Base-by-base conservation (phyloP, 2,888 invertebrate genomes). In the Diploptera punctata region DNA sequence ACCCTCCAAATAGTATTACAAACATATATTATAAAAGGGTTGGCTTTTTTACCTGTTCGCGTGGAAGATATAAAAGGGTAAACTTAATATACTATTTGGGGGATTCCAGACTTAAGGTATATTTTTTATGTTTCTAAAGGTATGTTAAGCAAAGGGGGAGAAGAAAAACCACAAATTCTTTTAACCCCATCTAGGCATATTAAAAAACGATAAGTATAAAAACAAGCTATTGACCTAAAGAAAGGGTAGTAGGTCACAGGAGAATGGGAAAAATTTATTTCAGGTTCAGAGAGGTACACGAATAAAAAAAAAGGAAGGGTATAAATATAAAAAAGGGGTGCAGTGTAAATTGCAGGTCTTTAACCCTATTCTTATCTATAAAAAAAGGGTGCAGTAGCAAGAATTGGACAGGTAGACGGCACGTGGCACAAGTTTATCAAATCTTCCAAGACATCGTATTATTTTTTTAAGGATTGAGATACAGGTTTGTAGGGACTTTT, bases 1-100 rank as follows among this genome's bases (percentile, higher is more conserved):
- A 26, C 57, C 57, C 29, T 57, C n/a, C 57, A 57, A 57, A 57
- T 57, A 29, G n/a, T 29, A 57, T n/a, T 29, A 57, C 57, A 57
- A 16, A 57, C 29, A 57, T 57, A 57, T 29, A 57, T 71, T 71
- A 54, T 71, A 71, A 71, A 71, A 67, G 71, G 71, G 5, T 71
- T 65, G 71, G 16, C 29, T 70, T 71, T 71, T 71, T 71, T 71
- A 71, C 71, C 71, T 71, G 71, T 67, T 71, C 71, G 71, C 71
- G 71, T 71, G 71, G 54, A 13, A 57, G 19, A 24, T 49, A 26
- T 65, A 44, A 67, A 71, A 67, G 71, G 71, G 71, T 71, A 67
- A 54, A 67, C 67, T 29, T 33, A 33, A 33, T 33, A 38, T 21
- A 62, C 57, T 26, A 57, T 57, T 29, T 57, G 29, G 19, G 47